Conservation (phyloP, 2,797 vertebrate genomes). For the Anguilla pacifica region DNA sequence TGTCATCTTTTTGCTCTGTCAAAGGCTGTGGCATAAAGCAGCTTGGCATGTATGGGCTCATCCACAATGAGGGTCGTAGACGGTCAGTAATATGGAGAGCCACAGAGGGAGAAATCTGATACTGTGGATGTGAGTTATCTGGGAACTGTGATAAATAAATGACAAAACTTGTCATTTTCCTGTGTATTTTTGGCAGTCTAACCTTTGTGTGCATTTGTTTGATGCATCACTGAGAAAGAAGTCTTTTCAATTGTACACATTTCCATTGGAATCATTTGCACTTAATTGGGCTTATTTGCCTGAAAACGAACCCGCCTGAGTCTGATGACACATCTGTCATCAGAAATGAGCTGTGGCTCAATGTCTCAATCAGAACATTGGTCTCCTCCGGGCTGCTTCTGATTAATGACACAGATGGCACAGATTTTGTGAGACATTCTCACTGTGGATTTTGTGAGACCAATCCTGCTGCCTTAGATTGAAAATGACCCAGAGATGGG, state of each 20-base stretch:
- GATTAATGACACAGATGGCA: background rate
- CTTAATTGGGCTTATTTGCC: background rate
- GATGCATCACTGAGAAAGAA: background rate
- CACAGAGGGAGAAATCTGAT: background rate
- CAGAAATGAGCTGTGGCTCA: background rate
- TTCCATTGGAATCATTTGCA: background rate
- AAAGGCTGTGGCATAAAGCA: too few species aligned
- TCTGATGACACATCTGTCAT: constrained; percentile 13
- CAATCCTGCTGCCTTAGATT: background rate
- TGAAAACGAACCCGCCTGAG: background rate
- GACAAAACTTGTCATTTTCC: background rate
- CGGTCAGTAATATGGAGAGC: background rate
- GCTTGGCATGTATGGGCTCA: too few species aligned
- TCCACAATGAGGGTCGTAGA: too few species aligned
- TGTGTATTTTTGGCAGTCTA: background rate
- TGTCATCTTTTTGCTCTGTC: too few species aligned
- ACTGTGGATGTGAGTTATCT: background rate
- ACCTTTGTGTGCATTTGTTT: background rate
- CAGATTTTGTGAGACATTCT: background rate
- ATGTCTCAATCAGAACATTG: background rate
- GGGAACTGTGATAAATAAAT: background rate
- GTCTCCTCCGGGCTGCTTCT: background rate
- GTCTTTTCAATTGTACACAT: background rate
- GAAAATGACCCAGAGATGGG: background rate
- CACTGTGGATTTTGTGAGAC: background rate